Conservation (phyloP, 2,113 vertebrate genomes). For the Oryctolagus cuniculus region mOryCun1.1 NC_091441.1:77728001-77728500, state of each 20-base stretch:
- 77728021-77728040: not conserved
- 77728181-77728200: not conserved
- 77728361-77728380: no score
- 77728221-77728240: not conserved
- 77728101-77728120: not conserved
- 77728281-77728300: not conserved
- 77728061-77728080: not conserved
- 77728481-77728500: not conserved
- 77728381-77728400: no score
- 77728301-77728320: not conserved
- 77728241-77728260: not conserved
- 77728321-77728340: no score
- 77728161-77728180: not conserved
- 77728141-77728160: not conserved
- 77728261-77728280: not conserved
- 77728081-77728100: not conserved
- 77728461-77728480: not conserved
- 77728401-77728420: fast-evolving
- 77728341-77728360: not conserved
- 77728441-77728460: not conserved
- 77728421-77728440: not conserved
- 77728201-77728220: not conserved
- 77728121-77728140: not conserved
- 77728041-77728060: fast-evolving
- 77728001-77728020: not conserved